phyloP scores from a whole-genome alignment of 1,140 invertebrate genomes.

The Brachionus calyciflorus region DNA sequence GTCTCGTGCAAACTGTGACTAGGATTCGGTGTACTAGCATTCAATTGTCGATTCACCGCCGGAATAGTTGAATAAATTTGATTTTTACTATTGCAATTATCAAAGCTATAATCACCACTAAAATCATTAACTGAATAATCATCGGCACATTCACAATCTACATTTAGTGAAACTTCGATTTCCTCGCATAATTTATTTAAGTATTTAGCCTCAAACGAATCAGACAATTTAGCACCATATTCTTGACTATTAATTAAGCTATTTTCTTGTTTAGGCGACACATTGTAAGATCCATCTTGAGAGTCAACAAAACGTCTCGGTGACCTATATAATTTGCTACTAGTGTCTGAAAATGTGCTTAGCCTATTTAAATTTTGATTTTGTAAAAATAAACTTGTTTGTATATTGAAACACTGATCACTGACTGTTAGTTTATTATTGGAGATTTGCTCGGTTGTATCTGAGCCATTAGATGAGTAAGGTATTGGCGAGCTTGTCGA shows the following conservation, averaged over 20 bases:
- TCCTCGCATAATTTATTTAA: slow-evolving; percentile 37
- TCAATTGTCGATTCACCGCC: background rate
- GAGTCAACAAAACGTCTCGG: background rate
- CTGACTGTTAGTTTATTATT: background rate
- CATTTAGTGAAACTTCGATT: slow-evolving; percentile 39
- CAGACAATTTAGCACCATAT: background rate
- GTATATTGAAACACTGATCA: slow-evolving; percentile 15
- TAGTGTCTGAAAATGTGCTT: background rate
- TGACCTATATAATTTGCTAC: background rate
- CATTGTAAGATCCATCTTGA: background rate
- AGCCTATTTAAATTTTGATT: background rate
- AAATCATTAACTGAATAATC: slow-evolving; percentile 46
- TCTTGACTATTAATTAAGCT: slow-evolving; percentile 4
- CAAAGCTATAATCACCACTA: slow-evolving; percentile 45
- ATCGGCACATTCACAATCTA: slow-evolving; percentile 38
- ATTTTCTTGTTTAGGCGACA: background rate
- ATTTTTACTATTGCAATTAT: background rate
- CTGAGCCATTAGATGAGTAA: slow-evolving; percentile 18
- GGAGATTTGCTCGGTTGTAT: background rate
- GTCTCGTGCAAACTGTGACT: background rate
- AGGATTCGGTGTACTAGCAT: background rate
- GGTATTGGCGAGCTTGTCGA: background rate
- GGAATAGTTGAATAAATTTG: background rate
- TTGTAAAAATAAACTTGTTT: background rate
- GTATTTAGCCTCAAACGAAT: slow-evolving; percentile 14